phyloP scores from a whole-genome alignment of 2,888 invertebrate species.

The Apodemia zela region DNA sequence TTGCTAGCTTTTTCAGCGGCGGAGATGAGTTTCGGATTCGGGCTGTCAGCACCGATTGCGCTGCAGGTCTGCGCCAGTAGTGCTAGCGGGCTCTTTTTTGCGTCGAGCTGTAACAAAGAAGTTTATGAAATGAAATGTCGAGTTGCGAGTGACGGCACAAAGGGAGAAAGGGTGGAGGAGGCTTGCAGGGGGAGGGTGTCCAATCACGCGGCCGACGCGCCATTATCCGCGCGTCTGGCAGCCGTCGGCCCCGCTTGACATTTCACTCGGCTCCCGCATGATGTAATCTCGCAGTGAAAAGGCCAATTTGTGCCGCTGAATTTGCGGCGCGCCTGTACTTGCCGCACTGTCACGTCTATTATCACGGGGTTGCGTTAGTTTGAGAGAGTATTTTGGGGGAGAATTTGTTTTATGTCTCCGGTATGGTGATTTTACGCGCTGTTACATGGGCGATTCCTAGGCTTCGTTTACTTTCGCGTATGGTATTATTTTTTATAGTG shows the following conservation, averaged over 20 bases:
- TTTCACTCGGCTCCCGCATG: constrained; percentile 80
- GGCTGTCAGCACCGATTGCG: constrained; percentile 95
- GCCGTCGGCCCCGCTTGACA: constrained; percentile 80
- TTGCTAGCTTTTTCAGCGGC: constrained; percentile 86
- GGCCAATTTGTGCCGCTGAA: constrained; percentile 80
- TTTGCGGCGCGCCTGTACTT: constrained; percentile 76
- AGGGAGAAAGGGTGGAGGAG: constrained; percentile 60
- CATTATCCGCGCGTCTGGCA: constrained; percentile 80
- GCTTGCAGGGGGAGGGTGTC: constrained; percentile 57
- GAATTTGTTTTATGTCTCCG: constrained; percentile 40
- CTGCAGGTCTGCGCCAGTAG: constrained; percentile 98
- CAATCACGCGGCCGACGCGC: constrained; percentile 80
- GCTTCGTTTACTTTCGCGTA: background rate
- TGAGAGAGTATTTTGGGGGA: constrained; percentile 42
- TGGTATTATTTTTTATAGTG: background rate
- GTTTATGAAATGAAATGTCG: constrained; percentile 77
- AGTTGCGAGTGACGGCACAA: constrained; percentile 76
- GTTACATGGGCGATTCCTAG: constrained; percentile 6
- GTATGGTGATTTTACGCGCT: constrained; percentile 24
- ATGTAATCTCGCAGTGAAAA: constrained; percentile 81
- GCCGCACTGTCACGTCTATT: constrained; percentile 75
- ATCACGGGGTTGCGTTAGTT: constrained; percentile 46
- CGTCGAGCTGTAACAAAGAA: constrained; percentile 93
- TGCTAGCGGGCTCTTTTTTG: constrained; percentile 97
- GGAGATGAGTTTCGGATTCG: constrained; percentile 87